Conservation (phyloP, 2,113 vertebrate genomes). For the Tautogolabrus adspersus region DNA sequence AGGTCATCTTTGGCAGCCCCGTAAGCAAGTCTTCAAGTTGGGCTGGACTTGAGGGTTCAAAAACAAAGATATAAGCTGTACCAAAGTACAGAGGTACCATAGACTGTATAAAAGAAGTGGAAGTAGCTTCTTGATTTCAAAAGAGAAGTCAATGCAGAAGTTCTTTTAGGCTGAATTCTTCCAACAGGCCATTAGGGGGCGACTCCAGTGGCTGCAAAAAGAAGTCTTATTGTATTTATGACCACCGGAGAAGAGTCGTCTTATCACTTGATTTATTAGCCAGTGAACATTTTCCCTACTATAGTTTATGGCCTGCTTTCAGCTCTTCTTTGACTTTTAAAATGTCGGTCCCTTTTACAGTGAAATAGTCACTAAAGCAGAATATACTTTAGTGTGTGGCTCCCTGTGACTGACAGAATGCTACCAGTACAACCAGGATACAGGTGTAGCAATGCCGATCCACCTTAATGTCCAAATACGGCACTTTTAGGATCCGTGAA, state of each 20-base stretch:
- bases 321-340: not conserved
- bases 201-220: too few relatives aligned
- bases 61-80: not conserved
- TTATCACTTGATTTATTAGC: too few relatives aligned
- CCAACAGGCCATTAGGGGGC: not conserved
- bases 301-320: too few relatives aligned
- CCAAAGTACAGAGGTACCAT: not conserved
- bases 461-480: too few relatives aligned
- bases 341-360: not conserved
- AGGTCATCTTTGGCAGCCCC: too few relatives aligned
- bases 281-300: too few relatives aligned
- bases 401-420: not conserved
- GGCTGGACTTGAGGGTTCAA: too few relatives aligned
- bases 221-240: too few relatives aligned
- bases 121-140: too few relatives aligned
- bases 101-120: too few relatives aligned
- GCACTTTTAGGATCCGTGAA: not conserved
- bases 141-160: not conserved
- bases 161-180: not conserved
- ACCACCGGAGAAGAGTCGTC: too few relatives aligned
- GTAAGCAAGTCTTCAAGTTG: not conserved
- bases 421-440: not conserved
- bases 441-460: too few relatives aligned
- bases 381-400: not conserved
- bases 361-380: not conserved